Percentiles rank a stretch among this genome's conserved stretches.
Conservation (phyloP, 2,797 vertebrate genomes). For the Denticeps clupeoides region DNA sequence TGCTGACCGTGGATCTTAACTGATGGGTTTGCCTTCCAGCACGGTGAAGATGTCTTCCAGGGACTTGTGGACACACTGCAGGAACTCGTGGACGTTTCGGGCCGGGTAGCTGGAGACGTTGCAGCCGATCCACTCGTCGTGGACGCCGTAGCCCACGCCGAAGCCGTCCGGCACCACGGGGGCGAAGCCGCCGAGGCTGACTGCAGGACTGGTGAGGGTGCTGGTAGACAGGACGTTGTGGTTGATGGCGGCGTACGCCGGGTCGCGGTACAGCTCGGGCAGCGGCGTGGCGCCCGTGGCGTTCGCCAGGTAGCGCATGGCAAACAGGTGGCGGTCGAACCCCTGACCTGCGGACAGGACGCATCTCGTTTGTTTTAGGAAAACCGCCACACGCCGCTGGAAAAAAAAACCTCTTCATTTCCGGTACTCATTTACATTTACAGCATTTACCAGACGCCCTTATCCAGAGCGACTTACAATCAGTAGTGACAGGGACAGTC, state of each 20-base stretch:
- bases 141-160: constrained; percentile 78
- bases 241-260: constrained; percentile 76
- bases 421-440: too few species aligned
- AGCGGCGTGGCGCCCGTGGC: constrained; percentile 55
- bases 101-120: constrained; percentile 77
- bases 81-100: constrained; percentile 74
- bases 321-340: constrained; percentile 90
- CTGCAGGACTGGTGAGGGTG: constrained; percentile 77
- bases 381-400: too few species aligned
- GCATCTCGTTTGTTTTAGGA: not conserved
- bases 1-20: constrained; percentile 20
- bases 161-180: constrained; percentile 89
- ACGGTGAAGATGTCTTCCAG: constrained; percentile 83
- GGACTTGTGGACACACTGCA: constrained; percentile 75
- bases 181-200: constrained; percentile 81
- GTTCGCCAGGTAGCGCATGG: constrained; percentile 64
- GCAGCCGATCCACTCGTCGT: constrained; percentile 83
- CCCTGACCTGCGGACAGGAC: constrained; percentile 72
- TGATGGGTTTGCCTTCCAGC: constrained; percentile 70
- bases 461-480: too few species aligned
- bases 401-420: too few species aligned
- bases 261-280: constrained; percentile 73
- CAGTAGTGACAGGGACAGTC: too few species aligned
- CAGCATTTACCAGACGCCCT: too few species aligned
- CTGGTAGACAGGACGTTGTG: constrained; percentile 96